Evolutionary conservation across 1,140 invertebrate species (phyloP).

Genomic region (Manduca sexta): DNA sequence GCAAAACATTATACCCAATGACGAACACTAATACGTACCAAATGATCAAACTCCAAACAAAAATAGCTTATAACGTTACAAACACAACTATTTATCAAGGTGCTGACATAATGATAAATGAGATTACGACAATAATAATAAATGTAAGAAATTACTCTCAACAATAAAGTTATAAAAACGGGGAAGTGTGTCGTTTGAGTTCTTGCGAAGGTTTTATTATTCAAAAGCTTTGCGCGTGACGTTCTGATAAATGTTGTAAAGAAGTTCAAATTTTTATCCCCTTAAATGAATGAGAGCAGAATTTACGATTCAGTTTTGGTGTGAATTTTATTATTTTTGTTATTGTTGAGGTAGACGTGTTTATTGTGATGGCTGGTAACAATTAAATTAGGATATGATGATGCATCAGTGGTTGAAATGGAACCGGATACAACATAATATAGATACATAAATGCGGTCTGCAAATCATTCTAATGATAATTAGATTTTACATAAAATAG

Average conservation of each 20-base stretch:
- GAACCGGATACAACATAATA: too few species aligned
- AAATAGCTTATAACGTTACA: background rate
- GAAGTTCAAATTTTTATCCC: constrained; percentile 62
- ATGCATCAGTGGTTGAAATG: too few species aligned
- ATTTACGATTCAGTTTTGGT: constrained; percentile 47
- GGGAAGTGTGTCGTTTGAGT: constrained; percentile 3
- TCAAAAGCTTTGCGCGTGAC: constrained; percentile 60
- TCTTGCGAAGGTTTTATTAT: constrained; percentile 55
- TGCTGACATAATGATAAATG: constrained; percentile 14
- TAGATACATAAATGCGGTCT: too few species aligned
- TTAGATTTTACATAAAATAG: too few species aligned
- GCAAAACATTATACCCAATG: too few species aligned
- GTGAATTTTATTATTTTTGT: background rate
- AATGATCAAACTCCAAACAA: too few species aligned
- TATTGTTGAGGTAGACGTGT: too few species aligned
- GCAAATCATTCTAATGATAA: too few species aligned
- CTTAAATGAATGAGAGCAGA: constrained; percentile 56
- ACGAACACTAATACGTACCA: too few species aligned
- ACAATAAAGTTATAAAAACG: constrained; percentile 21
- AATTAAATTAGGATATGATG: too few species aligned
- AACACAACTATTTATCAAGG: constrained; percentile 13
- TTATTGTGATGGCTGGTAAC: too few species aligned
- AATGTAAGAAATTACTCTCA: constrained; percentile 22
- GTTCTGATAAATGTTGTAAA: constrained; percentile 64
- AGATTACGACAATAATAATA: constrained; percentile 22